Evolutionary conservation across 1,140 invertebrate genomes (phyloP).

Genomic region (Acromyrmex heyeri): DNA sequence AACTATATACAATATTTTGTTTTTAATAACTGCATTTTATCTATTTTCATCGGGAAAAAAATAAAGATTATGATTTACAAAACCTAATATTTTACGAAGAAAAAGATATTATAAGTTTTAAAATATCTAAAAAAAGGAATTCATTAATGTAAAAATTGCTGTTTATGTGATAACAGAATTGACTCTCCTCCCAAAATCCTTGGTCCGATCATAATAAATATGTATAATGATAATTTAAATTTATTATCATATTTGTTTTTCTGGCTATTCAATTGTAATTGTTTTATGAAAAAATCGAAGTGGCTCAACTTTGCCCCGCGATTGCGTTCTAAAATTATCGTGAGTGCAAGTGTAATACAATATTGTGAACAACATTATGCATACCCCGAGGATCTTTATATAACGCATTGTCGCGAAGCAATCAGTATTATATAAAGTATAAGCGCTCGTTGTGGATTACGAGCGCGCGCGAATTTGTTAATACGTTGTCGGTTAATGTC

Average conservation of each 20-base stretch:
- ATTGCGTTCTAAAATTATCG: not conserved
- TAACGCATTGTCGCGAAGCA: slow-evolving; percentile 14
- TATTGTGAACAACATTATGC: slow-evolving; percentile 23
- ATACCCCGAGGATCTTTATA: slow-evolving; percentile 35
- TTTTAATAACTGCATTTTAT: too few species aligned
- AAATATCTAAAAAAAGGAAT: too few species aligned
- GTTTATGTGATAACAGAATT: too few species aligned
- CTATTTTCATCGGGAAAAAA: too few species aligned
- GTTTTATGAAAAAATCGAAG: not conserved
- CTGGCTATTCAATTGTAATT: not conserved
- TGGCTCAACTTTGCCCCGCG: not conserved
- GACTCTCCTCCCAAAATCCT: too few species aligned
- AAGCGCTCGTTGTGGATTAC: slow-evolving; percentile 16
- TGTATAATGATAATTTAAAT: not conserved
- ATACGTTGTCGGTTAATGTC: slow-evolving; percentile 37
- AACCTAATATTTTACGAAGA: too few species aligned
- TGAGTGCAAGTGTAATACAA: slow-evolving; percentile 1
- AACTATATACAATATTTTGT: too few species aligned
- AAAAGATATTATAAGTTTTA: too few species aligned
- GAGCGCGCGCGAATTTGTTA: slow-evolving; percentile 35
- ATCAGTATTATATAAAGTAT: slow-evolving; percentile 48
- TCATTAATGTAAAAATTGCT: too few species aligned
- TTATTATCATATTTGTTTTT: not conserved
- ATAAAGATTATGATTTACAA: too few species aligned
- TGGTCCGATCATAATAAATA: too few species aligned